These are phyloP conservation scores for Perccottus glenii DNA, from an alignment of 2,113 vertebrate genomes.

Conservation along the genomic window DNA sequence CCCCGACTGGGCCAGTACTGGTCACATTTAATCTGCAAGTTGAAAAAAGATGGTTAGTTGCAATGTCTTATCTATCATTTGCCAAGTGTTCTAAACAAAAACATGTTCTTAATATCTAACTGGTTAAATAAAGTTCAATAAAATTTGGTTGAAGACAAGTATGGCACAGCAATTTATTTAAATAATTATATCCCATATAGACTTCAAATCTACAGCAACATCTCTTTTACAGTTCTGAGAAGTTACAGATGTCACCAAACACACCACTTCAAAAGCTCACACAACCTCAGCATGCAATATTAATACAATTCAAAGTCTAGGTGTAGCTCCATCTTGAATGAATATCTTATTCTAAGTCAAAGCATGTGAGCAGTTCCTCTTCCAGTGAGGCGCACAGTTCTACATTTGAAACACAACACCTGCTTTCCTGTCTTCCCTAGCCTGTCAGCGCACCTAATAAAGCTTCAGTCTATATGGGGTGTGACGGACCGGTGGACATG, in stretches of 20 bases:
- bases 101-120: too few relatives aligned
- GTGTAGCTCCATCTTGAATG: slow-evolving; percentile 4
- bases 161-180: too few relatives aligned
- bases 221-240: too few relatives aligned
- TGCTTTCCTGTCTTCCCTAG: not conserved
- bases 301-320: slow-evolving; percentile 4
- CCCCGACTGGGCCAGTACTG: slow-evolving; percentile 97
- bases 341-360: slow-evolving; percentile 1
- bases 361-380: slow-evolving; percentile 20
- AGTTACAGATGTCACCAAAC: slow-evolving; percentile 10
- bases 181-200: too few relatives aligned
- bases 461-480: slow-evolving; percentile 64
- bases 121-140: too few relatives aligned
- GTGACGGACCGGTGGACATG: slow-evolving; percentile 38
- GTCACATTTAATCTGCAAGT: slow-evolving; percentile 92
- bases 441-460: slow-evolving; percentile 52
- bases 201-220: not conserved
- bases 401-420: slow-evolving; percentile 26
- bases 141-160: too few relatives aligned
- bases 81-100: too few relatives aligned
- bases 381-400: slow-evolving; percentile 11
- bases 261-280: slow-evolving; percentile 2
- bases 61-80: too few relatives aligned
- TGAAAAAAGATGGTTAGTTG: slow-evolving; percentile 1
- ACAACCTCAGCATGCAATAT: slow-evolving; percentile 10